Conservation (phyloP, 2,888 invertebrate species). For the Smittia sp. region DNA sequence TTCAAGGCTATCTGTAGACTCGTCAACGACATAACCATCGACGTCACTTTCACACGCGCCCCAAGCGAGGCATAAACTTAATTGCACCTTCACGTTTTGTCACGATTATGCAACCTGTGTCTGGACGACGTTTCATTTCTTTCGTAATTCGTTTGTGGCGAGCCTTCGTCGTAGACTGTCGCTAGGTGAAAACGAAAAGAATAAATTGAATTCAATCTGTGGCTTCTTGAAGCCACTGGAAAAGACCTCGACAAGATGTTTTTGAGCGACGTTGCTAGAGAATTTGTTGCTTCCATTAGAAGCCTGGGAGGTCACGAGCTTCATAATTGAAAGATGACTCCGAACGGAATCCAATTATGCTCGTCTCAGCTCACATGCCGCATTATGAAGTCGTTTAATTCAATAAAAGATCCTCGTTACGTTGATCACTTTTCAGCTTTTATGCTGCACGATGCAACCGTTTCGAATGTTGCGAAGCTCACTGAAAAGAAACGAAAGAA, state of each 20-base stretch:
- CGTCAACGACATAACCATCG: too few relatives aligned
- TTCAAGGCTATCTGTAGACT: too few relatives aligned
- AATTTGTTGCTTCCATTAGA: not conserved
- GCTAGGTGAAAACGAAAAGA: too few relatives aligned
- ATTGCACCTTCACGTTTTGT: too few relatives aligned
- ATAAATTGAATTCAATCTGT: too few relatives aligned
- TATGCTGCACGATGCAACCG: not conserved
- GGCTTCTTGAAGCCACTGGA: not conserved
- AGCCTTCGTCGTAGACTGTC: too few relatives aligned
- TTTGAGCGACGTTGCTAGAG: not conserved
- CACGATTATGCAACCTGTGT: too few relatives aligned
- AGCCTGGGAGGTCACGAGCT: not conserved
- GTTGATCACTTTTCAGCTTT: conserved; percentile 2
- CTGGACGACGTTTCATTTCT: too few relatives aligned
- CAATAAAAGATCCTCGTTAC: not conserved
- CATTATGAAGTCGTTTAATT: conserved; percentile 18
- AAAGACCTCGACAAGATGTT: not conserved
- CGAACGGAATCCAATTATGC: not conserved
- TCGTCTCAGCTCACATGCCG: not conserved
- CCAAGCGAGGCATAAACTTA: too few relatives aligned
- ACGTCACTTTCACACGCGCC: too few relatives aligned
- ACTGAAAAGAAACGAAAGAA: conserved; percentile 13
- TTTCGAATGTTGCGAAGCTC: not conserved
- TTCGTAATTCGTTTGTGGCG: too few relatives aligned
- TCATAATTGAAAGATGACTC: conserved; percentile 5